Conservation (phyloP, 2,888 invertebrate genomes). For the Heterodera filipjevi region DNA sequence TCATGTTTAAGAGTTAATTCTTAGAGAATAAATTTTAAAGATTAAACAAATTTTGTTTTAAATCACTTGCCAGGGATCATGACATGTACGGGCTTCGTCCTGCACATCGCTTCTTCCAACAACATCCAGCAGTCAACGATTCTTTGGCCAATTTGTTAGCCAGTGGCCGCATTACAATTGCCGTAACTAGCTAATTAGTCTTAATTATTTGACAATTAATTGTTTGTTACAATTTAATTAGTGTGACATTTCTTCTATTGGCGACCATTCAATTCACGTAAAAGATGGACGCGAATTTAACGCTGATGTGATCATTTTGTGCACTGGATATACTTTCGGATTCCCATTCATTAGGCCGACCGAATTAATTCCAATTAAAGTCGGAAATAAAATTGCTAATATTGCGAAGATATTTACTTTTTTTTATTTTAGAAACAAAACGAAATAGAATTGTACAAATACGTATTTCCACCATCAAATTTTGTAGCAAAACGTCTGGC, state of each 20-base stretch:
- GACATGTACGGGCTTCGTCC: slow-evolving; percentile 62
- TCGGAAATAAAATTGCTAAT: slow-evolving; percentile 24
- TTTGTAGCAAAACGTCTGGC: slow-evolving; percentile 62
- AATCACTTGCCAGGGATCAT: slow-evolving; percentile 60
- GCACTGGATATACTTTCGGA: slow-evolving; percentile 66
- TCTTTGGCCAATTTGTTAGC: slow-evolving; percentile 66
- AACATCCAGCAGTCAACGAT: slow-evolving; percentile 67
- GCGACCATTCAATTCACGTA: slow-evolving; percentile 42
- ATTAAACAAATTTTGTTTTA: no score
- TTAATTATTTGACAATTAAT: neutral
- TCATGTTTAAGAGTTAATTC: no score
- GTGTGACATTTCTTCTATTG: slow-evolving; percentile 48
- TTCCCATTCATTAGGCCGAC: slow-evolving; percentile 67
- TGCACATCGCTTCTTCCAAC: slow-evolving; percentile 62
- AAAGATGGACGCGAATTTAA: slow-evolving; percentile 53
- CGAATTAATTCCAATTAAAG: slow-evolving; percentile 53
- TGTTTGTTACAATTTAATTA: slow-evolving; percentile 31
- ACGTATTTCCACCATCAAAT: slow-evolving; percentile 65
- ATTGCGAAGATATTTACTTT: neutral
- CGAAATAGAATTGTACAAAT: slow-evolving; percentile 66
- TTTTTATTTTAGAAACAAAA: slow-evolving; percentile 56
- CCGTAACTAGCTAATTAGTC: slow-evolving; percentile 40
- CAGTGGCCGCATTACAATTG: slow-evolving; percentile 65
- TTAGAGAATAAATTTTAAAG: no score
- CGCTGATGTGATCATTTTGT: slow-evolving; percentile 65